Conservation (phyloP, 2,113 vertebrate genomes). For the Athene cunicularia region DNA sequence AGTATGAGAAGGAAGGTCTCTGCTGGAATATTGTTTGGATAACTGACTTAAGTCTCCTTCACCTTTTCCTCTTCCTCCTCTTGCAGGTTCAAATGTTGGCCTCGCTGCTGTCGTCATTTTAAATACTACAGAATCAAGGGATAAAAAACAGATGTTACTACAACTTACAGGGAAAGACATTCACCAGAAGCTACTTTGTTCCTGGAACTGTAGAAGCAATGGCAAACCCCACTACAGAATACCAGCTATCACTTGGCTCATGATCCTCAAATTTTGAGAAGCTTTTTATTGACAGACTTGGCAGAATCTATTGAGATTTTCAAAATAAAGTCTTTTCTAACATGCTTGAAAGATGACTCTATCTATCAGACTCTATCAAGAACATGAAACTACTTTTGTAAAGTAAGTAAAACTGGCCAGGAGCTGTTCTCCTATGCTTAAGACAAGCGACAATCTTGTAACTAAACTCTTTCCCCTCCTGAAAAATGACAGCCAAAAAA, state of each 20-base stretch:
- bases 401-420: background rate
- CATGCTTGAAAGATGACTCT: background rate
- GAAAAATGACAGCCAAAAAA: background rate
- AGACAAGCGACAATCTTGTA: background rate
- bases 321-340: background rate
- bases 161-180: background rate
- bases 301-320: background rate
- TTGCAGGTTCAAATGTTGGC: conserved; percentile 96
- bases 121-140: background rate
- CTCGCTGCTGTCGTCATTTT: conserved; percentile 97
- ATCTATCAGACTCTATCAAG: background rate
- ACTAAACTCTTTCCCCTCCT: background rate
- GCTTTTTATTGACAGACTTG: background rate
- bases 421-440: background rate
- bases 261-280: background rate
- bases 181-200: background rate
- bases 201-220: background rate
- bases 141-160: background rate
- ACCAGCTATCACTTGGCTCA: background rate
- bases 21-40: conserved; percentile 96
- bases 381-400: fast-evolving
- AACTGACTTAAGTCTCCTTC: conserved; percentile 96
- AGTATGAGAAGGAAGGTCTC: conserved; percentile 96
- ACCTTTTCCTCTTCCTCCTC: conserved; percentile 96
- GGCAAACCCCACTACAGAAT: background rate